Base-by-base conservation (phyloP, 2,113 vertebrate species). In the Motacilla tschutschensis region DNA sequence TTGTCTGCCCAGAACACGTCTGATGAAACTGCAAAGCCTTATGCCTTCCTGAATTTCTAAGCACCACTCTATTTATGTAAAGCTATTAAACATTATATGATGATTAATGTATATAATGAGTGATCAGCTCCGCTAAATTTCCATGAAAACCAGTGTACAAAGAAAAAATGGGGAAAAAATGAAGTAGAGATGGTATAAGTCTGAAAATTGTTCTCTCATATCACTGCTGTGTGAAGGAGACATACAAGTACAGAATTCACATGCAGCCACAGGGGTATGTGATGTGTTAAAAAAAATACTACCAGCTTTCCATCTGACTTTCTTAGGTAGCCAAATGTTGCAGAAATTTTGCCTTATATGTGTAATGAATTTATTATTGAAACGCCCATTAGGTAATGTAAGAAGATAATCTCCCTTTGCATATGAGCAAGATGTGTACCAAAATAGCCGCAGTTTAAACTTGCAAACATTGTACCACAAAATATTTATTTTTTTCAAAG, bases 41-140 rank as follows among this genome's bases (percentile, higher is more conserved):
- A 20, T 46, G 25, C 29, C 82, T 85, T 87, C 54, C 58, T 75
- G 46, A 75, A 33, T 67, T 83, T 48, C 54, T 19, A 33, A 78
- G 38, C 13, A 35, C 2, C 15, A 3, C 33, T 35, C 25, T 55
- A 54, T 15, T 44, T 36, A 48, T 0, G 0, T 51, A 80, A 76
- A 89, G 14, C 15, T 66, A 6, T 47, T 79, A 40, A 79, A 72
- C 2, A 26, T 7, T 15, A 22, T 40, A 14, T 36, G 21, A 51
- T 70, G 20, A 59, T 63, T 63, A 53, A 46, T 17, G 3, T 15
- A 29, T 18, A 22, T 13, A 17, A 35, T 18, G 11, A 43, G 20
- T 66, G 24, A 55, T 43, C 51, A 51, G 21, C 11, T 77, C 19
- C 76, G n/a, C 1, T 15, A 63, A 21, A 62, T 47, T 82, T 79